Base-by-base conservation (phyloP, 2,797 vertebrate genomes). In the Sus cebifrons region DNA sequence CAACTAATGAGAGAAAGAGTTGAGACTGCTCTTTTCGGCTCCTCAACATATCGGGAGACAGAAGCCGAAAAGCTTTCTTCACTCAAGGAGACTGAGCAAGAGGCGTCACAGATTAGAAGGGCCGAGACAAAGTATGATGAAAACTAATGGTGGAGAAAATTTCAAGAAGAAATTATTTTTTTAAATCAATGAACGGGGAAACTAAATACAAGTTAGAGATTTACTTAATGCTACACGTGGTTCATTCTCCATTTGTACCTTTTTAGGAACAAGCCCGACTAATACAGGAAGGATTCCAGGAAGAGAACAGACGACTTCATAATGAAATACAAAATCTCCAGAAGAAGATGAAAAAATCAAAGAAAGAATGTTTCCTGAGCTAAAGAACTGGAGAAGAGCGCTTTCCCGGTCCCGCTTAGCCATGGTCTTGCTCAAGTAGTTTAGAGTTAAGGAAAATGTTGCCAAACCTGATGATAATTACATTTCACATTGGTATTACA, bases 341-440 rank as follows among this genome's bases (percentile, higher is more conserved):
- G 25, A 62, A 2, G 1, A 25, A 0, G 0, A 54, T 71, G 40
- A 0, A 0, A 9, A 4, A 0, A 11, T 10, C 6, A 29, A 29
- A 0, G 13, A 2, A 0, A 0, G 0, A 0, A 2, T 97, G 83
- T 29, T 1, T 8, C 29, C 12, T 92, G 94, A 75, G 32, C 40
- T 97, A 68, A 87, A 77, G 44, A 74, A 10, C 21, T 44, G 52
- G 91, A 73, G 16, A 27, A 56, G 5, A 62, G 25, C 54, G 7
- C 1, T 70, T 27, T 86, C 12, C 62, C 71, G 17, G 21, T 54
- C 56, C 60, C 16, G 11, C 4, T 77, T 15, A n/a, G 18, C 25
- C 25, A 89, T 85, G 32, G 15, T 16, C 64, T 49, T 67, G 36
- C 6, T 73, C 36, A 96, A 95, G 1, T 25, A 58, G 74, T 78